phyloP scores from a whole-genome alignment of 1,140 invertebrate genomes.

The Cotesia chilonis region DNA sequence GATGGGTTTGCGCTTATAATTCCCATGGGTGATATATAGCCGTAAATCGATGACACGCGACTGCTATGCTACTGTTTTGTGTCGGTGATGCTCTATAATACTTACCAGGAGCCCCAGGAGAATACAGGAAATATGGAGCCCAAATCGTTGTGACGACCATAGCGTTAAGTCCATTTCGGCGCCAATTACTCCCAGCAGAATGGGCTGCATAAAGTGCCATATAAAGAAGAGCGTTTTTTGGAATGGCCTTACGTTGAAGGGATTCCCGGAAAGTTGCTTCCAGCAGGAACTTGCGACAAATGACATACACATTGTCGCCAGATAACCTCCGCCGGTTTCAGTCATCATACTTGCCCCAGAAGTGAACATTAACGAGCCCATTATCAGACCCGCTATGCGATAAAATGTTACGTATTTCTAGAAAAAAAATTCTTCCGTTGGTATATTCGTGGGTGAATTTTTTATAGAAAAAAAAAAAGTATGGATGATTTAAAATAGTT shows the following conservation, averaged over 20 bases:
- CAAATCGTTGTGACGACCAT: slow-evolving; percentile 50
- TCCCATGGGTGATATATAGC: slow-evolving; percentile 3
- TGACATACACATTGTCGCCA: slow-evolving; percentile 53
- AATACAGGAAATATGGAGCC: slow-evolving; percentile 49
- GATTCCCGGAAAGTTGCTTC: slow-evolving; percentile 47
- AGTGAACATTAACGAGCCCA: slow-evolving; percentile 54
- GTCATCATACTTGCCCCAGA: slow-evolving; percentile 45
- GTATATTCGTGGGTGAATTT: not conserved
- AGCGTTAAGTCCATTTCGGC: slow-evolving; percentile 55
- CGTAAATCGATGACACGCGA: slow-evolving; percentile 16
- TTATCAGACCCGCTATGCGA: slow-evolving; percentile 45
- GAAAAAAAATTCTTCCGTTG: slow-evolving; percentile 24
- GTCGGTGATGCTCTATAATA: slow-evolving; percentile 8
- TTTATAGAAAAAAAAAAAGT: too few relatives aligned
- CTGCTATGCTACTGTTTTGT: too few relatives aligned
- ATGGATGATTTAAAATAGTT: too few relatives aligned
- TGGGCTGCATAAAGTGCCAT: slow-evolving; percentile 59
- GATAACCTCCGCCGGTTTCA: slow-evolving; percentile 55
- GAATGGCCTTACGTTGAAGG: slow-evolving; percentile 51
- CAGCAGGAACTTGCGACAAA: slow-evolving; percentile 56
- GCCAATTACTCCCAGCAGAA: slow-evolving; percentile 56
- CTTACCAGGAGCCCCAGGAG: slow-evolving; percentile 51
- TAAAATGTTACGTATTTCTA: slow-evolving; percentile 53
- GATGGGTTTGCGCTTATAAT: not conserved
- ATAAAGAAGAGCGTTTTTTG: slow-evolving; percentile 45